These are phyloP conservation scores for Toxotes lorentzi DNA, from an alignment of 2,797 vertebrate genomes.

Conservation along the genomic window DNA sequence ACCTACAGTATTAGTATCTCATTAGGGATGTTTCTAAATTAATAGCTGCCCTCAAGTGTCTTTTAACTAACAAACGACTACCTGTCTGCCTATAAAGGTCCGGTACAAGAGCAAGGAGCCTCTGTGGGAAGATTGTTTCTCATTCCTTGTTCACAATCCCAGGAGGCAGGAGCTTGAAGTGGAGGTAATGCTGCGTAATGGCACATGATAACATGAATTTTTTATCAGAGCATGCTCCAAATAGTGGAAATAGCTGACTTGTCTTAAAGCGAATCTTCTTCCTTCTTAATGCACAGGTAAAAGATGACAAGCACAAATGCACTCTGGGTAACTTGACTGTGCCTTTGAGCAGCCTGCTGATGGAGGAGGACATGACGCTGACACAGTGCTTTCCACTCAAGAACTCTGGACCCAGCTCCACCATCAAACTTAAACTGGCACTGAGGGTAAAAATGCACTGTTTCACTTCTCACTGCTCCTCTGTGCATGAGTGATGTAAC, in stretches of 20 bases:
- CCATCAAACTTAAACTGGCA: constrained; percentile 94
- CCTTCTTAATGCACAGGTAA: constrained; percentile 84
- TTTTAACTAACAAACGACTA: constrained; percentile 5
- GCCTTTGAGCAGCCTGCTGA: constrained; percentile 89
- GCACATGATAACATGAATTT: background rate
- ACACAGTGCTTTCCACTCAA: constrained; percentile 92
- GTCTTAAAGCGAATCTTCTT: constrained; percentile 4
- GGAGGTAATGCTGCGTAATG: constrained; percentile 85
- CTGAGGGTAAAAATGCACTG: constrained; percentile 88
- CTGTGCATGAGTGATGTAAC: background rate
- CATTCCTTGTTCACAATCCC: constrained; percentile 96
- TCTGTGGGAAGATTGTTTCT: constrained; percentile 96
- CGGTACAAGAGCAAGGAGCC: constrained; percentile 96
- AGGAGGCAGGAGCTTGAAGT: constrained; percentile 93
- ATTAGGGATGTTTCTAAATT: background rate
- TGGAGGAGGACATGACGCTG: constrained; percentile 91
- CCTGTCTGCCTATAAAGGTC: constrained; percentile 82
- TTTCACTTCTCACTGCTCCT: background rate
- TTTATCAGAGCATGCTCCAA: background rate
- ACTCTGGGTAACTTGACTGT: constrained; percentile 91
- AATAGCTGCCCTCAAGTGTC: background rate
- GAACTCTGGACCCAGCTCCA: constrained; percentile 95
- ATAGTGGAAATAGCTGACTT: background rate
- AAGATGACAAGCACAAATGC: constrained; percentile 94
- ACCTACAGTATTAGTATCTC: background rate